phyloP scores from a whole-genome alignment of 1,140 invertebrate species.

The Ooceraea biroi region DNA sequence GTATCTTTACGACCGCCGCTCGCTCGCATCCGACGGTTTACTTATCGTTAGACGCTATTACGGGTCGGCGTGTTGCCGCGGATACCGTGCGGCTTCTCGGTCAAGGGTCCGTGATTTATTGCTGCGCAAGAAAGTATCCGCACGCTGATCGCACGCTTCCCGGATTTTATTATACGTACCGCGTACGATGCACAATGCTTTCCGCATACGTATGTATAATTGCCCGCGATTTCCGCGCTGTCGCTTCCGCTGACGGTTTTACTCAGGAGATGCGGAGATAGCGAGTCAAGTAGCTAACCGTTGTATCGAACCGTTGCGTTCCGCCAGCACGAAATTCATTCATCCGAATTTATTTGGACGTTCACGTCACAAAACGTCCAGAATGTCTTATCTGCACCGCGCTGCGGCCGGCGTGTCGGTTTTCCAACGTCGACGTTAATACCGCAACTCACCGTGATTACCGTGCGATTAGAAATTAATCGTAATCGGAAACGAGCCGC shows the following conservation, averaged over 20 bases:
- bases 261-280: slow-evolving; percentile 2
- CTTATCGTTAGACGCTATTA: slow-evolving; percentile 31
- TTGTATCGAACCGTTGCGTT: slow-evolving; percentile 1
- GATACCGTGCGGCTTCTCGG: slow-evolving; percentile 28
- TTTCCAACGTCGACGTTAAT: background rate
- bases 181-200: slow-evolving; percentile 14
- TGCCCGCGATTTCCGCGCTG: background rate
- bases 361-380: background rate
- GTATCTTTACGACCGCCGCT: slow-evolving; percentile 53
- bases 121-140: slow-evolving; percentile 23
- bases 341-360: background rate
- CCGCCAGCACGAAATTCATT: slow-evolving; percentile 30
- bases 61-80: background rate
- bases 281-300: background rate
- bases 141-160: background rate
- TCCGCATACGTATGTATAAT: slow-evolving; percentile 8
- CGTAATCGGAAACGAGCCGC: slow-evolving; percentile 9
- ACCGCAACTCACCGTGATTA: background rate
- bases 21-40: slow-evolving; percentile 22
- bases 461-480: slow-evolving; percentile 7
- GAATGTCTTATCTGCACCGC: too few relatives aligned
- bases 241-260: slow-evolving; percentile 4
- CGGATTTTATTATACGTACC: slow-evolving; percentile 25
- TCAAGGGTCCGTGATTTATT: slow-evolving; percentile 60
- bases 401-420: background rate